These are phyloP conservation scores for Emydoidea blandingii DNA, from an alignment of 2,797 vertebrate species.

Conservation along the genomic window DNA sequence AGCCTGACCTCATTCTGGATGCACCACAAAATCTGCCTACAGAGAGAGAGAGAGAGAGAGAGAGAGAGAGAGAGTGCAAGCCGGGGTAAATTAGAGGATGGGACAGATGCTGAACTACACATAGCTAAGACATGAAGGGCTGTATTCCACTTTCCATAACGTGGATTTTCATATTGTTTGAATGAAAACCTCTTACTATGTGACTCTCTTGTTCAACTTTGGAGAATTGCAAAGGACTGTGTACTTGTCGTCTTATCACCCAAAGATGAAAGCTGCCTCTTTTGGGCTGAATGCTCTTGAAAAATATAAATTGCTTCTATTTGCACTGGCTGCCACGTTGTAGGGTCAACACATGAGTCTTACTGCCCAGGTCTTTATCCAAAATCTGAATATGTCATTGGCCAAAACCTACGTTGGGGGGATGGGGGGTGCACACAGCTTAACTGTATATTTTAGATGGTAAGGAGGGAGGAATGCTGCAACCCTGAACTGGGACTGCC, in stretches of 20 bases:
- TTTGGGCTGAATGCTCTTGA: neutral
- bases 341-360: neutral
- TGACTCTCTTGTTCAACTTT: neutral
- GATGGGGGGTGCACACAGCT: neutral
- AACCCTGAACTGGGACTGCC: neutral
- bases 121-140: neutral
- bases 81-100: neutral
- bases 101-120: slow-evolving; percentile 22
- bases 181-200: neutral
- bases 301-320: neutral
- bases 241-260: accelerated
- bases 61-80: neutral
- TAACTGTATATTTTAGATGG: neutral
- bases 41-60: neutral
- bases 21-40: neutral
- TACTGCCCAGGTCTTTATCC: neutral
- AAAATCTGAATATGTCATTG: neutral
- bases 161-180: neutral
- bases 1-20: neutral
- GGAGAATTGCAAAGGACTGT: neutral
- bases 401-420: neutral
- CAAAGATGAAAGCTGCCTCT: accelerated
- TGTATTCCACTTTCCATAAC: neutral
- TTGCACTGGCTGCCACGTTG: neutral
- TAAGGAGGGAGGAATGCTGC: neutral